Percentiles rank a stretch among this genome's conserved stretches.
These are phyloP conservation scores for Girardinichthys multiradiatus DNA, from an alignment of 2,113 vertebrate genomes.

Conservation along the genomic window DNA sequence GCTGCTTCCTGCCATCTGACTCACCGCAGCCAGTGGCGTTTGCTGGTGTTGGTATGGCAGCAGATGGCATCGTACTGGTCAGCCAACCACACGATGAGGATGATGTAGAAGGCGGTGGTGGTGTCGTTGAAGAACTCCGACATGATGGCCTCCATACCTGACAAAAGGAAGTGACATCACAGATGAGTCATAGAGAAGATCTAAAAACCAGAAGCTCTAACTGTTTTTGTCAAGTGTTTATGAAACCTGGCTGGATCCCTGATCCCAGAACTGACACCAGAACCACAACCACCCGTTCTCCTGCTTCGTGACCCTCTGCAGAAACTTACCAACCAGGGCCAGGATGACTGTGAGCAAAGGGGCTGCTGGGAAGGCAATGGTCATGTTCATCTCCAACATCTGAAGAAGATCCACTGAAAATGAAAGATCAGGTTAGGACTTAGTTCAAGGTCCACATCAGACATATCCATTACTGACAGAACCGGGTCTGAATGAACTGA, in stretches of 20 bases:
- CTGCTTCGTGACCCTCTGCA: no score
- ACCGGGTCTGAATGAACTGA: no score
- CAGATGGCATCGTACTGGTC: slow-evolving; percentile 98
- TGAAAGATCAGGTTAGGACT: slow-evolving; percentile 13
- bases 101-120: slow-evolving; percentile 98
- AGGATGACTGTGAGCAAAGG: slow-evolving; percentile 97
- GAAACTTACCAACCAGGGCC: slow-evolving; percentile 91
- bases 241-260: not conserved
- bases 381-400: slow-evolving; percentile 99
- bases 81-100: slow-evolving; percentile 97
- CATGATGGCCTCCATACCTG: slow-evolving; percentile 99
- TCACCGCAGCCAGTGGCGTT: slow-evolving; percentile 96
- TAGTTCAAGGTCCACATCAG: not conserved
- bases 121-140: slow-evolving; percentile 99
- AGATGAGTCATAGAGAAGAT: not conserved
- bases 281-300: no score
- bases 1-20: not conserved
- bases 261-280: no score
- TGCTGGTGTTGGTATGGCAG: slow-evolving; percentile 98
- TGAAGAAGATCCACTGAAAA: slow-evolving; percentile 93
- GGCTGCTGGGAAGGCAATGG: slow-evolving; percentile 96
- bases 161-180: slow-evolving; percentile 20
- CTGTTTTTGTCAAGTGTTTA: no score
- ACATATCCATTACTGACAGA: no score
- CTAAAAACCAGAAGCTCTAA: not conserved